Evolutionary conservation across 2,113 vertebrate genomes (phyloP).

Genomic region (Serilophus lunatus): DNA sequence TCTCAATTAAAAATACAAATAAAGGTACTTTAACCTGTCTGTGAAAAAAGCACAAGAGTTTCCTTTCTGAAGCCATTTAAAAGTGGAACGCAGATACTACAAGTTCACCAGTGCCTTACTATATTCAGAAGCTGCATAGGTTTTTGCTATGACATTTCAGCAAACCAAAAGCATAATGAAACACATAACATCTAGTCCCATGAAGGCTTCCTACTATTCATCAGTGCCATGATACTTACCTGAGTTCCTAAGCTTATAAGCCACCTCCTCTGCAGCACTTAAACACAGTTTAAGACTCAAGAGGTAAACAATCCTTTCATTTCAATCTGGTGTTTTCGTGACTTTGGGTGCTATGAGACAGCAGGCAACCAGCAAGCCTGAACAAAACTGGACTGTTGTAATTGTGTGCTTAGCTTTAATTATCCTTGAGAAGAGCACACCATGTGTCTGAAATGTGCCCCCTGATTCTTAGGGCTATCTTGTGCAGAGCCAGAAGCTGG

Average conservation of each 20-base stretch:
- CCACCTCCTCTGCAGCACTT: slow-evolving; percentile 4
- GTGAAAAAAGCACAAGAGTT: neutral
- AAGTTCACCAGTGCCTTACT: neutral
- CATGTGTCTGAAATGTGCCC: neutral
- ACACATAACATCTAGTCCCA: neutral
- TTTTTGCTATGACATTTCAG: neutral
- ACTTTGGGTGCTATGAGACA: slow-evolving; percentile 53
- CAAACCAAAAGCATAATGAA: neutral
- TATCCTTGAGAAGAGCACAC: slow-evolving; percentile 22
- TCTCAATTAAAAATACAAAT: neutral
- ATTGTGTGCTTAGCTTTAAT: slow-evolving; percentile 71
- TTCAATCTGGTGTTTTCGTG: slow-evolving; percentile 43
- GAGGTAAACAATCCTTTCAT: slow-evolving; percentile 65
- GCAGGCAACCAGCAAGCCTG: slow-evolving; percentile 39
- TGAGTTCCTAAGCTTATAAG: slow-evolving; percentile 31
- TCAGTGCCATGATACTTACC: slow-evolving; percentile 27
- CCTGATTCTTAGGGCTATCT: neutral
- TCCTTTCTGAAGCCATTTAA: neutral
- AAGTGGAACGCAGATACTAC: neutral
- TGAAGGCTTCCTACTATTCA: neutral
- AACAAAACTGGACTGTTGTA: slow-evolving; percentile 61
- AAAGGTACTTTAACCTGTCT: neutral
- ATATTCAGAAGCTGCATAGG: neutral
- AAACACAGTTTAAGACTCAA: neutral
- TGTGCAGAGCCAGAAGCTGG: neutral